Base-by-base conservation (phyloP, 2,888 invertebrate genomes). In the Epicampocera succincta region DNA sequence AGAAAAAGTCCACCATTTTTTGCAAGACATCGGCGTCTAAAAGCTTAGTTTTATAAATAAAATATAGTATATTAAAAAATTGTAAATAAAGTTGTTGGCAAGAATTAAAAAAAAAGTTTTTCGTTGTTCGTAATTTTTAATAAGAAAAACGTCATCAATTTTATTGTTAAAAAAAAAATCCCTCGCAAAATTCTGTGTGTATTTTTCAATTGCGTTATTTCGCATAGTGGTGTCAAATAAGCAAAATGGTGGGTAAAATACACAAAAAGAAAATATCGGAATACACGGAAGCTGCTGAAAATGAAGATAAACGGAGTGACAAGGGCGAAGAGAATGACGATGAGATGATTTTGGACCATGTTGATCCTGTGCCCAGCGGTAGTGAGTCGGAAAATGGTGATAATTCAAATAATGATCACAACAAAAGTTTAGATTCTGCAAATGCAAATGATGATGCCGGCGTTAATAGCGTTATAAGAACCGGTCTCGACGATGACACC, bases 261-360 rank as follows among this genome's bases (percentile, higher is more conserved):
- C 88, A 89, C 54, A 90, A 90, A 81, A 90, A 87, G 66, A 90
- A 89, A 84, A 84, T 87, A 44, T 85, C 87, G 19, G 88, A 89
- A 74, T 86, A 86, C 15, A 80, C 86, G 11, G 87, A 86, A 74
- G 83, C 84, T 40, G 85, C 86, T 71, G 86, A 88, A 84, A 88
- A 86, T 82, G 85, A 86, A 13, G 86, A 86, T 25, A 81, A 71
- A 29, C 85, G 81, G 40, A 85, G 78, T 56, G 84, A 60, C 17
- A 50, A 66, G 40, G 86, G 83, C 15, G 77, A 75, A 11, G 84
- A 66, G 13, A 75, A 42, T 42, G 84, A 83, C 13, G 83, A 78
- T 21, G 74, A 75, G 63, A 21, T 69, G 48, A 69, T 76, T 65
- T 71, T 79, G 77, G 71, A 86, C 83, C 77, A 85, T 74, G 78